Evolutionary conservation across 2,888 invertebrate genomes (phyloP).

Genomic region (Chromoteleia sp.): DNA sequence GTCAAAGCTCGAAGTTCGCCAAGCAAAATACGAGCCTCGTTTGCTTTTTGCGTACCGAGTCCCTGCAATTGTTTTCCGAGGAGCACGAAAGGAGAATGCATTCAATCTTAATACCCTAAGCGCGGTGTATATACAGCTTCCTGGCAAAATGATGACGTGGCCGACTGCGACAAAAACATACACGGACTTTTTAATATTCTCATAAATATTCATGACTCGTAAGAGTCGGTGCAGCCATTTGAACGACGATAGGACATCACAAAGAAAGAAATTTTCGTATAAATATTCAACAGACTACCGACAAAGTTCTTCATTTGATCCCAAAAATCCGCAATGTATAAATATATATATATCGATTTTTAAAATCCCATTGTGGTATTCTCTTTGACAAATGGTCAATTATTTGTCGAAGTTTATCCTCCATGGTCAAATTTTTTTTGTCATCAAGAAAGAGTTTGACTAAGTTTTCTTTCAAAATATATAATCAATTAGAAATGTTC

Average conservation of each 20-base stretch:
- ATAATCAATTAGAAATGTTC: too few relatives aligned
- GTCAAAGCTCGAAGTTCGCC: constrained; percentile 22
- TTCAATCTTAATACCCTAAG: constrained; percentile 52
- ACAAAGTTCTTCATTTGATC: constrained; percentile 45
- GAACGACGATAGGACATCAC: constrained; percentile 52
- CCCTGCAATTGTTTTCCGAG: constrained; percentile 33
- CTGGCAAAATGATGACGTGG: constrained; percentile 61
- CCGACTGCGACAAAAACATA: constrained; percentile 60
- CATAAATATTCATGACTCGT: constrained; percentile 66
- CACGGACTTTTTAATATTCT: constrained; percentile 62
- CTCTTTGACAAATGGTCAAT: background rate
- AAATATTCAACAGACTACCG: constrained; percentile 62
- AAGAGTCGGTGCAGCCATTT: constrained; percentile 58
- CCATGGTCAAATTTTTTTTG: background rate
- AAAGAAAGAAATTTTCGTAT: constrained; percentile 59
- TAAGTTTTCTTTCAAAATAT: constrained; percentile 1
- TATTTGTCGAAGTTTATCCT: constrained; percentile 1
- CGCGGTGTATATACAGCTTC: constrained; percentile 64
- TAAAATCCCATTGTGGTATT: background rate
- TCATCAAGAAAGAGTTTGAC: constrained; percentile 30
- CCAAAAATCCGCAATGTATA: constrained; percentile 52
- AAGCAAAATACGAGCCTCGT: constrained; percentile 32
- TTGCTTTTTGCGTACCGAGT: constrained; percentile 25
- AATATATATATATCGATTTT: constrained; percentile 13
- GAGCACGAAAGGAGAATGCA: constrained; percentile 37